phyloP scores from a whole-genome alignment of 2,888 invertebrate genomes.

The Zele albiditarsus region DNA sequence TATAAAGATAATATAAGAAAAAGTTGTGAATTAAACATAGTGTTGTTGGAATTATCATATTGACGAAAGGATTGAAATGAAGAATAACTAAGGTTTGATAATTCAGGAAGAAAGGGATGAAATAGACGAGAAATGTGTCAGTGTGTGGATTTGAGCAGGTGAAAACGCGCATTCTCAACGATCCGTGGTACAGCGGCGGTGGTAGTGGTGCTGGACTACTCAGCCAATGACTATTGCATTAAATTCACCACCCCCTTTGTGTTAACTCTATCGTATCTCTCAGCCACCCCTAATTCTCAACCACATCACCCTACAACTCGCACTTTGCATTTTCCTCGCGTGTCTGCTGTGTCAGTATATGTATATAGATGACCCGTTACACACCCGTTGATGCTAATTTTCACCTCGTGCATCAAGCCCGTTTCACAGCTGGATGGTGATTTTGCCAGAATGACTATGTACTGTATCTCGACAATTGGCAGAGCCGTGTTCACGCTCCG shows the following conservation, averaged over 20 bases:
- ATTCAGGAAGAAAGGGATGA: too few relatives aligned
- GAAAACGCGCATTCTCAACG: conserved; percentile 22
- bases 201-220: neutral
- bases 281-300: neutral
- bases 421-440: conserved; percentile 41
- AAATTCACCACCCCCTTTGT: neutral
- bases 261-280: neutral
- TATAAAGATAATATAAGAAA: too few relatives aligned
- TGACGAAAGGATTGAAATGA: too few relatives aligned
- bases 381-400: conserved; percentile 42
- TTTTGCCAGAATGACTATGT: conserved; percentile 32
- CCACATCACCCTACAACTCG: conserved; percentile 7
- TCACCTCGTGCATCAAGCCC: conserved; percentile 27
- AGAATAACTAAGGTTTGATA: too few relatives aligned
- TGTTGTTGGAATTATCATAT: too few relatives aligned
- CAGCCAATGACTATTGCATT: neutral
- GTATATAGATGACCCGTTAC: conserved; percentile 29
- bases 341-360: neutral
- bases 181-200: neutral
- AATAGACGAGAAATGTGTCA: neutral
- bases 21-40: too few relatives aligned
- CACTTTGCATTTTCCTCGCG: conserved; percentile 24
- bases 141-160: conserved; percentile 22
- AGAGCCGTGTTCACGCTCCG: conserved; percentile 24
- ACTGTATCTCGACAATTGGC: conserved; percentile 17